A percentile compares a stretch with the other conserved stretches of the same genome.
These are phyloP conservation scores for Tenthredo livida DNA, from an alignment of 2,888 invertebrate genomes.

Conservation along the genomic window DNA sequence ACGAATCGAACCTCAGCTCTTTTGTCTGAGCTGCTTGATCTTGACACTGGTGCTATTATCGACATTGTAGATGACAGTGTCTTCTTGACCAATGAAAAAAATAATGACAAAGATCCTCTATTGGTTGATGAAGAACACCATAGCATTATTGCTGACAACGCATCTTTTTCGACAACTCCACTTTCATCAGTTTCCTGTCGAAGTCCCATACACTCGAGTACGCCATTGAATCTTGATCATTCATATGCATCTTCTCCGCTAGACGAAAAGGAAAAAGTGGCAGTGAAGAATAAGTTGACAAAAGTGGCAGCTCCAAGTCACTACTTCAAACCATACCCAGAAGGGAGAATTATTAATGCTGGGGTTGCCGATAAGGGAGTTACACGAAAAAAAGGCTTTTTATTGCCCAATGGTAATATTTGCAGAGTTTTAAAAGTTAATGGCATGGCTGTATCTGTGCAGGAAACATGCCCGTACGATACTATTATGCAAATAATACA, in stretches of 20 bases:
- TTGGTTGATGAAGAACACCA: too few species aligned
- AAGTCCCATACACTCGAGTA: slow-evolving; percentile 10
- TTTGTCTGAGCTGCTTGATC: background rate
- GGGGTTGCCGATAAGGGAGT: background rate
- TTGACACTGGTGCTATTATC: background rate
- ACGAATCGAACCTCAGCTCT: background rate
- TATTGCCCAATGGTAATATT: slow-evolving; percentile 11
- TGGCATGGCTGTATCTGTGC: background rate
- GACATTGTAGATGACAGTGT: background rate
- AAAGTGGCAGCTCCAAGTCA: background rate
- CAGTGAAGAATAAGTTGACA: background rate
- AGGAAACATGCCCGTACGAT: background rate
- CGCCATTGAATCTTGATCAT: slow-evolving; percentile 8
- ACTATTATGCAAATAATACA: slow-evolving; percentile 13
- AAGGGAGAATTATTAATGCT: slow-evolving; percentile 11
- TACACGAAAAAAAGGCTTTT: background rate
- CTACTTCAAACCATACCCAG: slow-evolving; percentile 18
- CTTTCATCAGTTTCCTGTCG: background rate
- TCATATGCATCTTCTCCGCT: slow-evolving; percentile 2
- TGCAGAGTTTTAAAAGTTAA: background rate
- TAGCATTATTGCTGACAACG: background rate
- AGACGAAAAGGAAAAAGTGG: background rate
- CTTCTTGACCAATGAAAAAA: background rate
- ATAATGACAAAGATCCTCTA: too few species aligned
- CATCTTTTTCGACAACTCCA: background rate